Conservation (phyloP, 2,797 vertebrate species). For the Megalops cyprinoides region DNA sequence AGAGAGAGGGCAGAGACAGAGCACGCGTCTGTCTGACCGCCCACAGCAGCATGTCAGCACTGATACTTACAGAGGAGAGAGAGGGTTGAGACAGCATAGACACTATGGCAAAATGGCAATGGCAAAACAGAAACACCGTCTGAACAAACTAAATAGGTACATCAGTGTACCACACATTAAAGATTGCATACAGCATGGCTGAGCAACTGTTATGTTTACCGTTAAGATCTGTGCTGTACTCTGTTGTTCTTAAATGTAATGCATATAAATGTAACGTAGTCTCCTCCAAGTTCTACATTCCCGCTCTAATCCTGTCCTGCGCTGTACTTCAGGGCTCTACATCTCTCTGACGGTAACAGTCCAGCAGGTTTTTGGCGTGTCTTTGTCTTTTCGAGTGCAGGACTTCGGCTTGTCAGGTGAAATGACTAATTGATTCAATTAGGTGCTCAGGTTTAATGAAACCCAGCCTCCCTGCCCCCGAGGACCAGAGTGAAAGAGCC, state of each 20-base stretch:
- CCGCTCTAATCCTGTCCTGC: no score
- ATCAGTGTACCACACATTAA: background rate
- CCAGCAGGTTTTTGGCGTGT: background rate
- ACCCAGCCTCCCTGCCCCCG: background rate
- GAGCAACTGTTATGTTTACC: no score
- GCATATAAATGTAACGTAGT: no score
- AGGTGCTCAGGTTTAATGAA: constrained; percentile 11
- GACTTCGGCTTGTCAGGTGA: background rate
- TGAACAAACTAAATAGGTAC: no score
- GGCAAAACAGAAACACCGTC: no score
- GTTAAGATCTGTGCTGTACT: no score
- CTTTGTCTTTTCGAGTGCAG: background rate
- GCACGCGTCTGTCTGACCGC: background rate
- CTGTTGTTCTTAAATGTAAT: no score
- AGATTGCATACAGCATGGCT: no score
- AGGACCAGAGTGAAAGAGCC: background rate
- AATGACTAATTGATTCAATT: constrained; percentile 5
- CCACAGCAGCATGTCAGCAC: background rate
- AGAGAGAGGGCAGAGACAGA: background rate
- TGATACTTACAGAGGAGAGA: background rate
- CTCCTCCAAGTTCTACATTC: no score
- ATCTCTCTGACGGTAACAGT: background rate
- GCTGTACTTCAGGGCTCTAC: background rate
- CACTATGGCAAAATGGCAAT: no score
- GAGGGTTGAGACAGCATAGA: background rate